Base-by-base conservation (phyloP, 2,797 vertebrate species). In the Oceanodroma leucorhoa region DNA sequence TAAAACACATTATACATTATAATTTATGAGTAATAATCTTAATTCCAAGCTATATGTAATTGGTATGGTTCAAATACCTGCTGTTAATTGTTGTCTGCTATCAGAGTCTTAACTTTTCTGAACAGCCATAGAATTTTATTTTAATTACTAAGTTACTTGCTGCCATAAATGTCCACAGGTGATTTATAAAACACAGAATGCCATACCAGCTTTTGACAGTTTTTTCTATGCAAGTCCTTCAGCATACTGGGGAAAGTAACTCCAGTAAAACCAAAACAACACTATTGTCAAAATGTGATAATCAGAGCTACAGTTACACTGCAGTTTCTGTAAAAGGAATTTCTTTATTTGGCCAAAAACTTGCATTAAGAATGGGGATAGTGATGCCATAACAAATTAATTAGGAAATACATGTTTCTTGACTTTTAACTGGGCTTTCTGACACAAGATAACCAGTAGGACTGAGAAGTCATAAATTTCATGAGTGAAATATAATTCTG, bases 41-140 rank as follows among this genome's bases (percentile, higher is more conserved):
- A 95, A 96, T 96, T 96, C 79, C 85, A 91, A 93, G 61, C 81
- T 92, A 43, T 81, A 67, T 83, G 46, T 95, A 96, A 97, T 96
- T 93, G 94, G n/a, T 83, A 20, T 53, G 83, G 89, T 72, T 96
- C 46, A 48, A 87, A 85, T 91, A 90, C 62, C 70, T 71, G 53
- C 48, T 34, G 30, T 78, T 95, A 85, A 83, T 97, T 94, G 71
- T 34, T 93, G 18, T 80, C 58, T 83, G 62, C 70, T 89, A 71
- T 83, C 55, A 11, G 89, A 91, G 70, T 62, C 83, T 67, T 92
- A 93, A 69, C 90, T 67, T 70, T 71, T 86, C 51, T 83, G 92
- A 97, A 32, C 91, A 92, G 82, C 57, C 87, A 43, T 65, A 53
- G 72, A 75, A 91, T 95, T 96, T 66, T 50, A 81, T 94, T 95